Conservation (phyloP, 2,113 vertebrate species). For the Hyperoodon ampullatus region DNA sequence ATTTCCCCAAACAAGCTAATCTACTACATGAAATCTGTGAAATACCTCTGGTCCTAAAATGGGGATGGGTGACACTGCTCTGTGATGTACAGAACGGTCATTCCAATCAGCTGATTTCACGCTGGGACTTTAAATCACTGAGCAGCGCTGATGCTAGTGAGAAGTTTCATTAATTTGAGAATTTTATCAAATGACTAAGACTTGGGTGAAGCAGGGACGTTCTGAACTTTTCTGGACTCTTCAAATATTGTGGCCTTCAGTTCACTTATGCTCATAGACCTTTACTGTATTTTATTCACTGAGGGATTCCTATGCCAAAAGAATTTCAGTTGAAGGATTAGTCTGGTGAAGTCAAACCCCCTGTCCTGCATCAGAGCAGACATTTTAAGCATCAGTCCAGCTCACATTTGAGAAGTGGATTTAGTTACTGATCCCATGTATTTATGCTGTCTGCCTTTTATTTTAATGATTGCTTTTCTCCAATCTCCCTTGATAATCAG, state of each 20-base stretch:
- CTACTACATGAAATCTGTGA: not conserved
- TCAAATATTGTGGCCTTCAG: not conserved
- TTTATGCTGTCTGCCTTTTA: conserved; percentile 57
- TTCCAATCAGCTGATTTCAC: not conserved
- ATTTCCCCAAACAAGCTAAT: conserved; percentile 14
- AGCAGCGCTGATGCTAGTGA: not conserved
- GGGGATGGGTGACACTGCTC: not conserved
- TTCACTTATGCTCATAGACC: not conserved
- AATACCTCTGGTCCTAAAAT: not conserved
- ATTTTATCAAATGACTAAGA: not conserved
- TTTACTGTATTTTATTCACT: conserved; percentile 32
- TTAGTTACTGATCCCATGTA: conserved; percentile 52
- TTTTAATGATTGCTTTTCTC: conserved; percentile 48
- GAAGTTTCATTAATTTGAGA: not conserved
- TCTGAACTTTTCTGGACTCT: not conserved
- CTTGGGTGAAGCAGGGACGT: not conserved
- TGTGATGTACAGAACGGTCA: not conserved
- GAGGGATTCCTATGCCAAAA: not conserved
- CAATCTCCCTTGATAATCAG: not conserved
- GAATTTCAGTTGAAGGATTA: conserved; percentile 47
- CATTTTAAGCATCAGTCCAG: conserved; percentile 44
- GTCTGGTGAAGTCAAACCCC: not conserved
- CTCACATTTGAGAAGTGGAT: conserved; percentile 45
- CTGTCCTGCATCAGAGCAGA: not conserved
- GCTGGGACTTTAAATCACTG: not conserved